Percentiles rank a stretch among this genome's conserved stretches.
phyloP scores from a whole-genome alignment of 1,140 invertebrate genomes.

The Lordiphosa collinella region DNA sequence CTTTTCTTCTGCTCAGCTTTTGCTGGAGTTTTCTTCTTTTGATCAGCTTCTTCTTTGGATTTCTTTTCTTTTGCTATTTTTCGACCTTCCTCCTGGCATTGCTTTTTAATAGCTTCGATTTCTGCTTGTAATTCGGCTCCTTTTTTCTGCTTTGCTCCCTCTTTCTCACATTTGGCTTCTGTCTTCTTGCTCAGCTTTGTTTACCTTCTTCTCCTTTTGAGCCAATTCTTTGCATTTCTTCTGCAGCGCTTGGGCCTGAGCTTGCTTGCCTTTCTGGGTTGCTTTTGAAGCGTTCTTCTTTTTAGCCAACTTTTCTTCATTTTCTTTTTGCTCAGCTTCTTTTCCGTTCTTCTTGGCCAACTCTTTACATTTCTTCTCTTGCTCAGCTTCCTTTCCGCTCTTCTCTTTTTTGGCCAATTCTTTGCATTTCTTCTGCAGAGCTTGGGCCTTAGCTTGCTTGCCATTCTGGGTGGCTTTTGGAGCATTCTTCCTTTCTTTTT shows the following conservation, averaged over 20 bases:
- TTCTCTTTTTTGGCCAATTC: not conserved
- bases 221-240: not conserved
- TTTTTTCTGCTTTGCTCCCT: not conserved
- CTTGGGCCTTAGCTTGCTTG: too few species aligned
- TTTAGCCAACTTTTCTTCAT: not conserved
- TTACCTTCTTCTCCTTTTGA: too few species aligned
- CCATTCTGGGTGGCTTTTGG: too few species aligned
- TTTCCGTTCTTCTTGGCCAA: not conserved
- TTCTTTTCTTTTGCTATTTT: not conserved
- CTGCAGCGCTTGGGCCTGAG: not conserved
- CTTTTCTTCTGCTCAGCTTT: too few species aligned
- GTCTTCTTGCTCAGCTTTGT: not conserved
- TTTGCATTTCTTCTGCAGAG: not conserved
- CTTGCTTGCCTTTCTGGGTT: not conserved
- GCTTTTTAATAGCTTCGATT: not conserved
- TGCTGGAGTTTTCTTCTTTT: too few species aligned
- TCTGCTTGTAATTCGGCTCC: too few species aligned
- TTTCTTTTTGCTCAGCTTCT: not conserved
- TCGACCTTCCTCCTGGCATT: not conserved
- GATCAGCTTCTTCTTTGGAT: not conserved
- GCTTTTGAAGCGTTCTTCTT: not conserved
- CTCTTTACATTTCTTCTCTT: not conserved
- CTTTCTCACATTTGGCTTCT: not conserved
- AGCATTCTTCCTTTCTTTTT: too few species aligned
- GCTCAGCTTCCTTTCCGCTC: conserved; percentile 1